Base-by-base conservation (phyloP, 2,797 vertebrate species). In the Lepus oiostolus region DNA sequence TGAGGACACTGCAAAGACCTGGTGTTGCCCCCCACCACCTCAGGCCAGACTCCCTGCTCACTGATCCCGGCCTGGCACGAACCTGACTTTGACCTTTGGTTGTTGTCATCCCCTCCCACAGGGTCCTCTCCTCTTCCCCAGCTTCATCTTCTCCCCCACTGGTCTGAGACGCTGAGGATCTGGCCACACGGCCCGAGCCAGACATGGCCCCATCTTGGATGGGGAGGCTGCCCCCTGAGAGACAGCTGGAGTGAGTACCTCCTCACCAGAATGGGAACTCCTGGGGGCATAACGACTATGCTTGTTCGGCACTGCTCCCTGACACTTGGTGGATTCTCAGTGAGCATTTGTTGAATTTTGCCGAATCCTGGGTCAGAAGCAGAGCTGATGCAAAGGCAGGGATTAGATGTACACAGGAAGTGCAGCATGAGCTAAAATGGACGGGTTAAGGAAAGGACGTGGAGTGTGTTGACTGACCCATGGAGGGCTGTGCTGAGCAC, bases 151-250 rank as follows among this genome's bases (percentile, higher is more conserved):
- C 60, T 76, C 30, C 65, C 28, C 3, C 0, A 17, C 14, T 97
- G 90, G 94, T 93, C 95, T 92, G 94, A 88, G 97, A 97, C 95
- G 97, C 97, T 97, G 75, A 88, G 93, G 93, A 95, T 96, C 94
- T 47, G 84, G 94, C 85, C 96, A 89, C 95, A 95, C 83, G 86
- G 94, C 95, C 96, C 93, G 75, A 91, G 26, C 95, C 77, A 91
- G 58, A 35, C 93, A 96, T n/a, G 77, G 6, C 6, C 52, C 54
- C 67, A 24, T 54, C 68, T 38, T 68, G 0, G 22, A 4, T 1
- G 5, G 30, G 22, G 19, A 87, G 68, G 1, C 16, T 4, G 22
- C 62, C 12, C 16, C 42, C 35, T 42, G 67, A 26, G 62, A 67
- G 35, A 42, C 0, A 21, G 26, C 88, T n/a, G 24, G 91, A 32